Percentiles rank a stretch among this genome's conserved stretches.
phyloP scores from a whole-genome alignment of 2,113 vertebrate species.

The Lepisosteus oculatus region DNA sequence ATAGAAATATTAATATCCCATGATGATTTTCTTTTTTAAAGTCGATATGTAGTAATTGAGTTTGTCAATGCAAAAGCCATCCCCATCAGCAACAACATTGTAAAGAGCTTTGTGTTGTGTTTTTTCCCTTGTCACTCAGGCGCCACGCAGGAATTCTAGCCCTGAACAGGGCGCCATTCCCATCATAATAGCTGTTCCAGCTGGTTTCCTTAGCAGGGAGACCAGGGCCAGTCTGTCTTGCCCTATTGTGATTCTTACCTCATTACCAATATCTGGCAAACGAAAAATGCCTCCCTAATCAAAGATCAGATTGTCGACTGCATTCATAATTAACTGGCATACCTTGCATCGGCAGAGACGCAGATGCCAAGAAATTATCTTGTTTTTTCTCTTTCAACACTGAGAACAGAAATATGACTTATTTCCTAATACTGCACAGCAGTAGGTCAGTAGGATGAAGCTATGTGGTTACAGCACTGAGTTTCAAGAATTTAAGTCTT shows the following conservation, averaged over 20 bases:
- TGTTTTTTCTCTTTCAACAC: too few relatives aligned
- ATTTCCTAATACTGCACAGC: too few relatives aligned
- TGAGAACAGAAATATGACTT: too few relatives aligned
- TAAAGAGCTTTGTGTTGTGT: conserved; percentile 3
- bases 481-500: too few relatives aligned
- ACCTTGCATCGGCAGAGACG: background rate
- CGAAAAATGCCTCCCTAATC: background rate
- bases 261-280: conserved; percentile 24
- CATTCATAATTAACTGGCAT: too few relatives aligned
- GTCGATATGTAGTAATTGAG: background rate
- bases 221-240: background rate
- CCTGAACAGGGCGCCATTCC: background rate
- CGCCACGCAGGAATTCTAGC: background rate
- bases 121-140: conserved; percentile 18
- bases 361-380: too few relatives aligned
- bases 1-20: conserved; percentile 43
- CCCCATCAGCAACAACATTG: background rate
- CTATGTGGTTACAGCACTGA: too few relatives aligned
- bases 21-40: conserved; percentile 12
- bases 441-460: too few relatives aligned
- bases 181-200: background rate
- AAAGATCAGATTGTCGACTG: background rate
- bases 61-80: conserved; percentile 4
- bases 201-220: conserved; percentile 12
- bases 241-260: conserved; percentile 27